These are phyloP conservation scores for Drusus annulatus DNA, from an alignment of 1,140 invertebrate genomes.

Conservation along the genomic window DNA sequence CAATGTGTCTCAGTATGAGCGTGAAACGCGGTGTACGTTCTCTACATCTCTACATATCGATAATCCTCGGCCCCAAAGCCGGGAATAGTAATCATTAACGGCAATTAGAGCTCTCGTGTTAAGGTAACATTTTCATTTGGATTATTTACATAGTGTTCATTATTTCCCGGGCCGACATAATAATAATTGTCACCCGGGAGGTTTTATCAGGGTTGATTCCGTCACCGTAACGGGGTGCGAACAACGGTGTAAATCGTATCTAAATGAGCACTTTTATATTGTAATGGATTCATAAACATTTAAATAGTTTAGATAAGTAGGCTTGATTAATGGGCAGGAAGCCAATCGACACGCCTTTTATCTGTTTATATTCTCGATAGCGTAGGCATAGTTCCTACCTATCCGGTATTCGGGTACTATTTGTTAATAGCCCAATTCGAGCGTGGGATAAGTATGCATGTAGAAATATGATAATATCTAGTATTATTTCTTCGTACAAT, in stretches of 20 bases:
- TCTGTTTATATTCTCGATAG: too few relatives aligned
- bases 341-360: conserved; percentile 7
- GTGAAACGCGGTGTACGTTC: too few relatives aligned
- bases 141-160: conserved; percentile 48
- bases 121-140: conserved; percentile 43
- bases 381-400: too few relatives aligned
- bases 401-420: too few relatives aligned
- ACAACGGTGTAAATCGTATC: conserved; percentile 7
- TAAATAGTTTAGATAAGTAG: conserved; percentile 10
- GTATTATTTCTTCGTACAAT: too few relatives aligned
- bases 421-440: too few relatives aligned
- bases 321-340: conserved; percentile 23
- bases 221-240: neutral
- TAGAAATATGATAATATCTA: too few relatives aligned
- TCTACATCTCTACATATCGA: neutral
- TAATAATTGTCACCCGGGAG: conserved; percentile 28
- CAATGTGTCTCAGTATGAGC: too few relatives aligned
- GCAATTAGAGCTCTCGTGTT: conserved; percentile 40
- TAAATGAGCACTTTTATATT: conserved; percentile 8
- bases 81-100: conserved; percentile 41
- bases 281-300: conserved; percentile 13
- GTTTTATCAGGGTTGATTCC: neutral
- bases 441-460: too few relatives aligned
- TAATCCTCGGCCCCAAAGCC: neutral
- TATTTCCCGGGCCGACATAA: conserved; percentile 5